Evolutionary conservation across 2,797 vertebrate species (phyloP).

Genomic region (Synaphobranchus kaupii): DNA sequence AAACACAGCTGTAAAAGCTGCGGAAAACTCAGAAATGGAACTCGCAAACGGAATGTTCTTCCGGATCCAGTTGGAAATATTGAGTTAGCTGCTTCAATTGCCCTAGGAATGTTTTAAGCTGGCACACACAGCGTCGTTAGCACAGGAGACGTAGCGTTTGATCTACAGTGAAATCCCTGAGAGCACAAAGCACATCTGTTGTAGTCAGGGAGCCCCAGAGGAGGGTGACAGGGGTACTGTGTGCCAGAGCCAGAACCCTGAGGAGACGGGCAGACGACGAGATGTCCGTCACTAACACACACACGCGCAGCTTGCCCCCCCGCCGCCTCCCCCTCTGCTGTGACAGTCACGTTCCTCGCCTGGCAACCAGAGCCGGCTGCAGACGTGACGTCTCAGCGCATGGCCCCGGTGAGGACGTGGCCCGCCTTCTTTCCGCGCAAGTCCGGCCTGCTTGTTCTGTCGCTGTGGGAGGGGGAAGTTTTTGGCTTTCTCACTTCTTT

Average conservation of each 20-base stretch:
- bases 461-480: too few relatives aligned
- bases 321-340: slow-evolving; percentile 26
- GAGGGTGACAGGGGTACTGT: background rate
- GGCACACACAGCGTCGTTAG: slow-evolving; percentile 25
- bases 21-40: slow-evolving; percentile 14
- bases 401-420: background rate
- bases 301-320: too few relatives aligned
- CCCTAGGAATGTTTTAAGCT: slow-evolving; percentile 40
- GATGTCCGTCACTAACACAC: slow-evolving; percentile 11
- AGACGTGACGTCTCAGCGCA: slow-evolving; percentile 30
- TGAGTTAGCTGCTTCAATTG: slow-evolving; percentile 33
- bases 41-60: background rate
- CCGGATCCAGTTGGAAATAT: slow-evolving; percentile 4
- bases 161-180: slow-evolving; percentile 10
- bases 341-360: slow-evolving; percentile 45
- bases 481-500: too few relatives aligned
- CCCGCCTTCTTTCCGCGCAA: too few relatives aligned
- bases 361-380: slow-evolving; percentile 42
- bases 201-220: slow-evolving; percentile 37
- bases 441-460: too few relatives aligned
- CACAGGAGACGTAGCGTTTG: slow-evolving; percentile 28
- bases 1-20: slow-evolving; percentile 30
- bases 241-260: background rate
- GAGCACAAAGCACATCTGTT: slow-evolving; percentile 46
- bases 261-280: background rate